Base-by-base conservation (phyloP, 2,113 vertebrate genomes). In the Tetraodon nigroviridis region DNA sequence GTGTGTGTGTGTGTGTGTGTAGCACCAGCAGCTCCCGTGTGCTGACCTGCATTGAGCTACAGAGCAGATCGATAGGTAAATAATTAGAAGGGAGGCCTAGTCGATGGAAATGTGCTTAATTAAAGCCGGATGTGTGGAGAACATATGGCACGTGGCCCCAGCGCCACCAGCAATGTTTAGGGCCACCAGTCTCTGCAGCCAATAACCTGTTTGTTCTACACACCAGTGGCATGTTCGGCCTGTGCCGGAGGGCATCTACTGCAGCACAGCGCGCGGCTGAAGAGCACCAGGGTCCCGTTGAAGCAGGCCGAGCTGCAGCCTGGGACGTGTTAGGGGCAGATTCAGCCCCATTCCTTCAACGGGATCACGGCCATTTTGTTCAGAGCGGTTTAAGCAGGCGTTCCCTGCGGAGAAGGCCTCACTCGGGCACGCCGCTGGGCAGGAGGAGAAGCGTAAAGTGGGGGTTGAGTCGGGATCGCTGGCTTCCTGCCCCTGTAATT, bases 401-500 rank as follows among this genome's bases (percentile, higher is more conserved):
- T 12, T 37, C 10, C 32, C 18, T n/a, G 17, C 8, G 45, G 45
- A 19, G 17, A 19, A 18, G 4, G 8, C 18, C 16, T 47, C 16
- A 7, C 16, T 47, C 16, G 17, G 45, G 53, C 17, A 49, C 27
- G 7, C 46, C 64, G 55, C 13, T 12, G 7, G 32, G 32, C 32
- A 11, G 69, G 61, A 53, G 20, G 57, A 56, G 59, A 52, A 49
- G 7, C 66, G 58, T 58, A 65, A 71, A 52, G 55, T 59, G 55
- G 27, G 29, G 22, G 56, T 54, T 19, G 54, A 51, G 40, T 48
- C n/a, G 21, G 48, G 57, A 63, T 57, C 7, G 1, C 55, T 69
- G 71, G 75, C 81, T 86, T 82, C 75, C 84, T 83, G 82, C 67
- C 70, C 80, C 69, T 74, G 79, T 88, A 89, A 90, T 89, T 87